Base-by-base conservation (phyloP, 2,113 vertebrate species). In the Aix galericulata region DNA sequence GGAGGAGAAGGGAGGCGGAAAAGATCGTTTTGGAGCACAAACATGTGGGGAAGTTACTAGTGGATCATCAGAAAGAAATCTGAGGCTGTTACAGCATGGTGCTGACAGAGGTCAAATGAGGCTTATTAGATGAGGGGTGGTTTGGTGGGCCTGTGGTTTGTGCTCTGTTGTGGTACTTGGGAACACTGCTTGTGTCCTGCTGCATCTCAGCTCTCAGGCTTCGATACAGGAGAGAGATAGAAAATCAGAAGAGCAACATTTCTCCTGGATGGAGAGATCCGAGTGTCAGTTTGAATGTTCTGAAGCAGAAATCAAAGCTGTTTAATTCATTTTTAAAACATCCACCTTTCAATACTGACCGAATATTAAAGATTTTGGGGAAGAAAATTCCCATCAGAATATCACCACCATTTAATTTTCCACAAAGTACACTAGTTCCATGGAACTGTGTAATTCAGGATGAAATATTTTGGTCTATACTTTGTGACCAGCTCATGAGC, bases 91-190 rank as follows among this genome's bases (percentile, higher is more conserved):
- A 56, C 17, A 29, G 3, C 32, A n/a, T 38, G 34, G 34, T 82
- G 17, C 26, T 1, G 4, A 36, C 11, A 58, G 0, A 0, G 17
- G 4, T 21, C 48, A 42, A 23, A 6, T 0, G 1, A 63, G 8
- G 11, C 55, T 89, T 82, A 20, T 68, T 17, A 55, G 5, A 11
- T 8, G 14, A 50, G 12, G 3, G 5, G 8, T 62, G 26, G 14
- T 42, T 53, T 53, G 42, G 13, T 80, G 20, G 34, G 13, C 32
- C 20, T 1, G 2, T 8, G 5, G 21, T 55, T 46, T 72, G 13
- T 8, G 11, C 46, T 86, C 23, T 1, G 0, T 6, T 26, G 4
- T 0, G 26, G 0, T 18, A 3, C 34, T 60, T 50, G 55, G 58
- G 32, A 76, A 71, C 3, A 9, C 38, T 38, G 6, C 8, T 82